Evolutionary conservation across 2,888 invertebrate genomes (phyloP).

Genomic region (Phyllotreta cruciferae): DNA sequence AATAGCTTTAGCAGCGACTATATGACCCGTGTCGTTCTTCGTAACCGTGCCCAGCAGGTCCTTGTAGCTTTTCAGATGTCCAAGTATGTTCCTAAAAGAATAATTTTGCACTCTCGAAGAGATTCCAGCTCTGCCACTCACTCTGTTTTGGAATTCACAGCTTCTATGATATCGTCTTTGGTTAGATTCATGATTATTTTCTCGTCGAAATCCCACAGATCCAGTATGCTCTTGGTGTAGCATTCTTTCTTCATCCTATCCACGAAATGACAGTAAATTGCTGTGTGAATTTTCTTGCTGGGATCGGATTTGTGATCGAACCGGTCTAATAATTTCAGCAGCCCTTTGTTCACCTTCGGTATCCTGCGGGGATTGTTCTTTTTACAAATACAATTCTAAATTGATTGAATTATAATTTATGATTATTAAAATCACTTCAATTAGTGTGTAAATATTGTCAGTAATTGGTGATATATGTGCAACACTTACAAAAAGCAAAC

Average conservation of each 20-base stretch:
- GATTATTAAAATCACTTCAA: no score
- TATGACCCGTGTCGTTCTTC: conserved; percentile 67
- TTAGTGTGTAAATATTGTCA: no score
- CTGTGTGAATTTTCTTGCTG: conserved; percentile 64
- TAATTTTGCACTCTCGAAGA: neutral
- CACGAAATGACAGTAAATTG: conserved; percentile 70
- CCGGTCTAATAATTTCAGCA: conserved; percentile 40
- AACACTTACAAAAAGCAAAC: conserved; percentile 64
- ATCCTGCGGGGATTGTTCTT: conserved; percentile 42
- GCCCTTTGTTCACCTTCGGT: conserved; percentile 47
- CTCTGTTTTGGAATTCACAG: conserved; percentile 66
- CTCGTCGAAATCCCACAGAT: conserved; percentile 72
- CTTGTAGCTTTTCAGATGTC: conserved; percentile 70
- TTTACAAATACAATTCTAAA: no score
- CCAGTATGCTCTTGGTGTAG: conserved; percentile 70
- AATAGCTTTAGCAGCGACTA: conserved; percentile 70
- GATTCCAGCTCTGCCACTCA: conserved; percentile 49
- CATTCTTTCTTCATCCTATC: conserved; percentile 69
- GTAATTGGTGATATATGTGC: no score
- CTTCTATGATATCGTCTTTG: conserved; percentile 67
- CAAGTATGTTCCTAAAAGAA: conserved; percentile 68
- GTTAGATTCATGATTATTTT: conserved; percentile 64
- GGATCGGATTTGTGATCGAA: conserved; percentile 59
- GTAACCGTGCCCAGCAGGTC: conserved; percentile 69
- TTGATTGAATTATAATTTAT: no score